Evolutionary conservation across 1,140 invertebrate genomes (phyloP).

Genomic region (Nomia melanderi): DNA sequence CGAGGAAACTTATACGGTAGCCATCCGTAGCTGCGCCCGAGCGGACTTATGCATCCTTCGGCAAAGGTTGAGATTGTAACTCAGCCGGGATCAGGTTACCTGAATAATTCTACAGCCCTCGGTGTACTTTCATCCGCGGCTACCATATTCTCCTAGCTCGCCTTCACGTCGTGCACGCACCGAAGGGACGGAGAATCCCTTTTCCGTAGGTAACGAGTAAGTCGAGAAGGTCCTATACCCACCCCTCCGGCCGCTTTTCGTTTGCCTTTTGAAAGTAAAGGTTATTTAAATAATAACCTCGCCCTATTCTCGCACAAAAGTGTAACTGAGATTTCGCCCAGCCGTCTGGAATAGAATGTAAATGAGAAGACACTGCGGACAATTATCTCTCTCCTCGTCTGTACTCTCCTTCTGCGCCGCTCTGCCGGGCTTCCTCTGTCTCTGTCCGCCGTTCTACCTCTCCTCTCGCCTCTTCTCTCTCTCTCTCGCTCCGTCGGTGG

Average conservation of each 20-base stretch:
- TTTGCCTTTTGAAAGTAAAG: conserved; percentile 49
- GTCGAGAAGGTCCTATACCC: conserved; percentile 22
- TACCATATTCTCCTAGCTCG: neutral
- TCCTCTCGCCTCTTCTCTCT: neutral
- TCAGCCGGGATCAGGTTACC: neutral
- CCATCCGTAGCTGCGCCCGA: too few relatives aligned
- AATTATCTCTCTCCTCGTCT: conserved; percentile 34
- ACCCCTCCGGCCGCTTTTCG: too few relatives aligned
- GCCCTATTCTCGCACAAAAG: conserved; percentile 36
- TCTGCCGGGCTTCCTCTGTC: neutral
- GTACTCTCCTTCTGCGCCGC: neutral
- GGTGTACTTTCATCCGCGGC: neutral
- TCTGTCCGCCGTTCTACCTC: neutral
- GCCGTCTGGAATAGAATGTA: conserved; percentile 53
- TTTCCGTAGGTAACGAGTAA: conserved; percentile 18
- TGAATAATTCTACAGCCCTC: neutral
- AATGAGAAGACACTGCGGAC: conserved; percentile 50
- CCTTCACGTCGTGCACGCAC: neutral
- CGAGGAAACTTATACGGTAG: neutral
- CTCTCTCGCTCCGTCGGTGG: too few relatives aligned
- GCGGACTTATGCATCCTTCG: too few relatives aligned
- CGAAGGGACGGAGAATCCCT: neutral
- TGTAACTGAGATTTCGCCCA: conserved; percentile 48
- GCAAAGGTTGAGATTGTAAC: neutral
- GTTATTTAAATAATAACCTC: conserved; percentile 54